These are phyloP conservation scores for Syngnathus typhle DNA, from an alignment of 2,113 vertebrate species.

Conservation along the genomic window DNA sequence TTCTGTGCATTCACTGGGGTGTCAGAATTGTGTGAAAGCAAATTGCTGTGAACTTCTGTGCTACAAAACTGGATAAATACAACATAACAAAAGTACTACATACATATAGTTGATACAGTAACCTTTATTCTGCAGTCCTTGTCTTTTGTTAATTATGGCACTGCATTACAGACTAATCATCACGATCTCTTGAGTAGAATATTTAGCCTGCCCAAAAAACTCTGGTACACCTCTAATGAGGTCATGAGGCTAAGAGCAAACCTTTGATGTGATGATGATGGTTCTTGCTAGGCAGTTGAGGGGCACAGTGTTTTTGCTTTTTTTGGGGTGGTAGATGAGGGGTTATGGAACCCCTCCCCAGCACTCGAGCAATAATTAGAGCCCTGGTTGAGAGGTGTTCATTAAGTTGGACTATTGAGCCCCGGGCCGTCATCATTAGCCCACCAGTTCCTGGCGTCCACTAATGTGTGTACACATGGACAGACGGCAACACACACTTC, in stretches of 20 bases:
- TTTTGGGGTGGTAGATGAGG: slow-evolving; percentile 29
- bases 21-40: background rate
- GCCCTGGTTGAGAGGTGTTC: slow-evolving; percentile 37
- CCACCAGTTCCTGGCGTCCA: slow-evolving; percentile 57
- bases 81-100: background rate
- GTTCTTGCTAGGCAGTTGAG: slow-evolving; percentile 26
- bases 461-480: slow-evolving; percentile 35
- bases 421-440: slow-evolving; percentile 53
- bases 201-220: slow-evolving; percentile 3
- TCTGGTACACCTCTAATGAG: slow-evolving; percentile 17
- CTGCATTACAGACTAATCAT: background rate
- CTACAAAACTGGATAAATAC: background rate
- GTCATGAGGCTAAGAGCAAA: slow-evolving; percentile 14
- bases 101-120: background rate
- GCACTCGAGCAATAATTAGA: slow-evolving; percentile 52
- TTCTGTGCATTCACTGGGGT: background rate
- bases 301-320: background rate
- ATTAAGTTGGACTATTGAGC: slow-evolving; percentile 35
- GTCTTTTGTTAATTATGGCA: background rate
- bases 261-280: slow-evolving; percentile 36
- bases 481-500: slow-evolving; percentile 48
- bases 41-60: background rate
- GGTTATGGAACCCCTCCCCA: slow-evolving; percentile 33
- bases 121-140: background rate
- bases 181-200: background rate